phyloP scores from a whole-genome alignment of 2,888 invertebrate species.

The Calameuta filiformis region DNA sequence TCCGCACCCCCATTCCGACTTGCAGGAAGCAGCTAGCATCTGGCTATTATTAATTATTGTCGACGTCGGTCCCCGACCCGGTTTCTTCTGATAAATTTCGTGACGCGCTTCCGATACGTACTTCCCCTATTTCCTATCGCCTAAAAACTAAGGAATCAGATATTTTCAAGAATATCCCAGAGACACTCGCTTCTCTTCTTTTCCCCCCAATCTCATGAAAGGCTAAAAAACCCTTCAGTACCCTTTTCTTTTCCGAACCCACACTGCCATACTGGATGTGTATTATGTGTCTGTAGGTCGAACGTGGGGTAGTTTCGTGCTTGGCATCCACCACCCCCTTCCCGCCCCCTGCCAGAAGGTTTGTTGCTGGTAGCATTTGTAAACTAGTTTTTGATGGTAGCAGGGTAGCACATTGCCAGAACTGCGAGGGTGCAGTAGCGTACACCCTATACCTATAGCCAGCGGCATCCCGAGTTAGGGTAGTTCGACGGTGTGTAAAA shows the following conservation, averaged over 20 bases:
- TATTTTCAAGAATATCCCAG: too few relatives aligned
- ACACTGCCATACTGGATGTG: too few relatives aligned
- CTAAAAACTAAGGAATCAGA: too few relatives aligned
- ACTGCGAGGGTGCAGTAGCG: constrained; percentile 32
- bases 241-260: too few relatives aligned
- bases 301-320: constrained; percentile 9
- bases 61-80: constrained; percentile 35
- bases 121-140: too few relatives aligned
- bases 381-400: constrained; percentile 54
- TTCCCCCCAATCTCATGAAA: background rate
- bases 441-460: too few relatives aligned
- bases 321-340: constrained; percentile 6
- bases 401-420: constrained; percentile 34
- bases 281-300: too few relatives aligned
- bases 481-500: too few relatives aligned
- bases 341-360: constrained; percentile 1
- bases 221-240: constrained; percentile 11
- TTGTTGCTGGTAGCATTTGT: constrained; percentile 39
- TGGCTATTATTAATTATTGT: constrained; percentile 49
- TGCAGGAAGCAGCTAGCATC: too few relatives aligned
- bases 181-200: too few relatives aligned
- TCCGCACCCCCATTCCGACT: background rate
- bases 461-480: too few relatives aligned
- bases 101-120: constrained; percentile 10
- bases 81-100: constrained; percentile 37